These are phyloP conservation scores for Lasiurus borealis DNA, from an alignment of 2,113 vertebrate species.

Conservation along the genomic window DNA sequence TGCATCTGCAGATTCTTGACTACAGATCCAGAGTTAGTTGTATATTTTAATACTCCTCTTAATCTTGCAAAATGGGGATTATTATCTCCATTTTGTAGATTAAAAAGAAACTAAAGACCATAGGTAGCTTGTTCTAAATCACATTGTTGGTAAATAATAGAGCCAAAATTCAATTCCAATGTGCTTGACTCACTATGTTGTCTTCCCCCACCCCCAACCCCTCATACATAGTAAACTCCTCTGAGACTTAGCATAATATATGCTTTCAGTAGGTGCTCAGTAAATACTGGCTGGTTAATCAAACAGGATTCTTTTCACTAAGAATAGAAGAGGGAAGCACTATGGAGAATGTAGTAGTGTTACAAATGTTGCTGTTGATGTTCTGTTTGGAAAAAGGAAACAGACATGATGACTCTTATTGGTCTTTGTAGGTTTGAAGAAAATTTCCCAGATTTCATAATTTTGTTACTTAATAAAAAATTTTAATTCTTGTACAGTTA, in stretches of 20 bases:
- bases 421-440: background rate
- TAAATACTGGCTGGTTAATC: background rate
- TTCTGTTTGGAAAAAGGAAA: background rate
- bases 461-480: background rate
- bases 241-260: background rate
- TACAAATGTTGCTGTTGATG: no score
- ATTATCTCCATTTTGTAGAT: background rate
- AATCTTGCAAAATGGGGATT: background rate
- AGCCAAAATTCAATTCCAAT: background rate
- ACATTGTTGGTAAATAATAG: background rate
- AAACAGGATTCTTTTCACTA: background rate
- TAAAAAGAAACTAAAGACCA: background rate
- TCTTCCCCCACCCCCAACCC: accelerated
- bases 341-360: background rate
- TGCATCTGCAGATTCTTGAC: background rate
- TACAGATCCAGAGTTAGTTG: background rate
- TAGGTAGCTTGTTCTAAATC: background rate
- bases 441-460: background rate
- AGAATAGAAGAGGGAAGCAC: background rate
- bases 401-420: background rate
- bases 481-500: background rate
- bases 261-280: background rate
- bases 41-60: no score
- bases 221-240: background rate
- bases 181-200: background rate